These are phyloP conservation scores for Tipula confusa DNA, from an alignment of 2,888 invertebrate genomes.

Conservation along the genomic window DNA sequence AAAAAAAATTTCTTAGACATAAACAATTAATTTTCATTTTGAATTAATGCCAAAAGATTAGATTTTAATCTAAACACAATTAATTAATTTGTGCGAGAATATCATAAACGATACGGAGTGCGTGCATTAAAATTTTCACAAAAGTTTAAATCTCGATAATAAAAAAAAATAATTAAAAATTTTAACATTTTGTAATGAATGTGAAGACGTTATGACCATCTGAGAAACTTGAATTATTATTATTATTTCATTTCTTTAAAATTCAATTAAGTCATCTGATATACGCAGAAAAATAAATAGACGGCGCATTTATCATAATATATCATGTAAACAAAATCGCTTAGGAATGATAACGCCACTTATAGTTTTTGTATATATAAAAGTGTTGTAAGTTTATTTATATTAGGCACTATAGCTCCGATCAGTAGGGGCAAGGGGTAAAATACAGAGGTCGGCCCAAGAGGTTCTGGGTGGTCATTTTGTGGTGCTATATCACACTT, in stretches of 20 bases:
- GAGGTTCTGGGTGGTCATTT: no score
- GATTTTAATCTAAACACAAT: conserved; percentile 12
- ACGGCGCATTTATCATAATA: background rate
- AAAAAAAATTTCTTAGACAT: background rate
- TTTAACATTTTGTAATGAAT: background rate
- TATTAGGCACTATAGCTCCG: no score
- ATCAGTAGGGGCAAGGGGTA: no score
- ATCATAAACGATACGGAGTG: background rate
- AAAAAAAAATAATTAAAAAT: background rate
- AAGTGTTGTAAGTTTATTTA: no score
- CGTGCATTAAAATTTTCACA: background rate
- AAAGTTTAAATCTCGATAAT: background rate
- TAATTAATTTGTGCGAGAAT: background rate
- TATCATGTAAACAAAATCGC: background rate
- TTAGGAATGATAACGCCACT: background rate
- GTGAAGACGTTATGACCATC: background rate
- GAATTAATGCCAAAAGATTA: background rate
- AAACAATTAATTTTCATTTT: background rate
- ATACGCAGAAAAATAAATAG: background rate
- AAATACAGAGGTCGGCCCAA: no score
- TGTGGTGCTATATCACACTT: no score
- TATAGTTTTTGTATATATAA: no score
- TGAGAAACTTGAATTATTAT: background rate
- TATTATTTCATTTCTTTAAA: no score
- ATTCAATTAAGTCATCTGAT: background rate